Evolutionary conservation across 2,888 invertebrate species (phyloP), one percentile per base, ranked within the genome.

Genomic region (Spodoptera littoralis): DNA sequence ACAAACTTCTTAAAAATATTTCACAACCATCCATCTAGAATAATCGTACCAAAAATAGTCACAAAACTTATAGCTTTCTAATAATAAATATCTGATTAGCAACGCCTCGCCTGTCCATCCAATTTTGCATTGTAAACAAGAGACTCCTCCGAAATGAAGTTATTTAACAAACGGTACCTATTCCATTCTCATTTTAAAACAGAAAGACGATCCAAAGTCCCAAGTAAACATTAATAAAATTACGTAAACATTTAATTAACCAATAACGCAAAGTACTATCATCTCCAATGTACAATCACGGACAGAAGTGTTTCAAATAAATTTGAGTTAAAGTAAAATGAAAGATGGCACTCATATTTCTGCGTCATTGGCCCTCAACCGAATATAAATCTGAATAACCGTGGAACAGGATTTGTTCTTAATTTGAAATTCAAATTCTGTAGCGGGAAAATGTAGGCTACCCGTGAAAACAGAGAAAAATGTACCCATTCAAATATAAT

Each of bases 401-500:
- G 88, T 85, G 82, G 86, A 84, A 85, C 87, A 82, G 88, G 90
- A 89, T 89, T 89, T 87, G 87, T 88, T 87, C 89, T 81, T 81
- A 85, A 91, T 91, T 91, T 91, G 90, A 91, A 91, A 83, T 90
- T 91, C 90, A 91, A 90, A 91, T 91, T 87, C 77, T 84, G 88
- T 84, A 85, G 82, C 87, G 87, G 88, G 86, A 88, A 88, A 89
- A 87, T 85, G 90, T 87, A 85, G 86, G 81, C 72, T 79, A 82
- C 79, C 85, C 83, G 83, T 80, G 84, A 82, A 88, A 88, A 88
- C 88, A 88, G 83, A 84, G 85, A 88, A 89, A 90, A 90, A 90
- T 88, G 88, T 88, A 86, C 86, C 84, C 86, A 88, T 89, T 85
- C 88, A 88, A 88, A 90, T 88, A 86, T 88, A 90, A 90, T 90